These are phyloP conservation scores for Dinomys branickii DNA, from an alignment of 2,113 vertebrate genomes.

Conservation along the genomic window DNA sequence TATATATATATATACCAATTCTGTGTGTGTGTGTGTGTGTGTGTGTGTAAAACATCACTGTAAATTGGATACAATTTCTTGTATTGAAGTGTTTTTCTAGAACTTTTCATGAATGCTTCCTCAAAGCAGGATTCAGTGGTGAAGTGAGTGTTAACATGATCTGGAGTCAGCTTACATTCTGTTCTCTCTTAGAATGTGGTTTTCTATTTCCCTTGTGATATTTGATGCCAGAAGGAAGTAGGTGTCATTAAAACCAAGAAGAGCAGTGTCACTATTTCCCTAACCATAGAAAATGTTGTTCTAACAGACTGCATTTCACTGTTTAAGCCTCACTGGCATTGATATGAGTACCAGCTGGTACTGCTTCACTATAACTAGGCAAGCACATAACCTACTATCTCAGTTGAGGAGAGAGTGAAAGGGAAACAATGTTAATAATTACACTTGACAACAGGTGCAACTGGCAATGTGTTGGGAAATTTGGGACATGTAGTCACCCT, in stretches of 20 bases:
- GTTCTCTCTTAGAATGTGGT: not conserved
- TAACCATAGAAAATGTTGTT: not conserved
- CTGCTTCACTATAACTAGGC: not conserved
- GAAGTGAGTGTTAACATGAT: not conserved
- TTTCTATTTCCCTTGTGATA: not conserved
- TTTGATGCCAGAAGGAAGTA: not conserved
- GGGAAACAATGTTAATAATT: not conserved
- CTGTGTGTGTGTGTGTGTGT: not conserved
- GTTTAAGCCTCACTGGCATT: not conserved
- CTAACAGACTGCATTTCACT: not conserved
- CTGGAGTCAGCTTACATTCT: not conserved
- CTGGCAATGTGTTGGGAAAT: not conserved
- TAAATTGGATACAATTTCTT: not conserved
- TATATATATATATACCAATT: not conserved
- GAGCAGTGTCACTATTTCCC: not conserved
- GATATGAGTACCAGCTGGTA: not conserved
- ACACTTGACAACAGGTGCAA: not conserved
- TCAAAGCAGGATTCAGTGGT: not conserved
- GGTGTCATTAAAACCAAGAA: not conserved
- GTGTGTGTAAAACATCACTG: not conserved
- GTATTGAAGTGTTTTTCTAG: not conserved
- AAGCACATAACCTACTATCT: not conserved
- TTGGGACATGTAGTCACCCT: not conserved
- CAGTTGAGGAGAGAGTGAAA: not conserved
- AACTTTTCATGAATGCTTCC: not conserved